Evolutionary conservation across 2,888 invertebrate species (phyloP).

Genomic region (Lochmaea capreae): DNA sequence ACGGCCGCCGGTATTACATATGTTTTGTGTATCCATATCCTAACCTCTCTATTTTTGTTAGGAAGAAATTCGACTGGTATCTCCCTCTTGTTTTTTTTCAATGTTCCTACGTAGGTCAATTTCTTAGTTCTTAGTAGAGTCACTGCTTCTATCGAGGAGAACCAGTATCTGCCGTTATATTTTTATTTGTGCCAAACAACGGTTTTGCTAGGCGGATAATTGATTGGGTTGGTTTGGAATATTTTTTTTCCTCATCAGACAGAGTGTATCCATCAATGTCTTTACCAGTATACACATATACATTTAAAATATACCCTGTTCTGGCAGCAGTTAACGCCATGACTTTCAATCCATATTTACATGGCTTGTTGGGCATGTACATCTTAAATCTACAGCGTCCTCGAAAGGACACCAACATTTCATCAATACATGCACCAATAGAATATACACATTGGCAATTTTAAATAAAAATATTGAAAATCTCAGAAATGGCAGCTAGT

Average conservation of each 20-base stretch:
- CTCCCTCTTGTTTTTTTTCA: slow-evolving; percentile 35
- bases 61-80: slow-evolving; percentile 39
- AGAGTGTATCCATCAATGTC: slow-evolving; percentile 52
- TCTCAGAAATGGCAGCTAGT: slow-evolving; percentile 32
- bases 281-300: slow-evolving; percentile 54
- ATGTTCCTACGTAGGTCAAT: slow-evolving; percentile 32
- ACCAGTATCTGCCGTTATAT: slow-evolving; percentile 37
- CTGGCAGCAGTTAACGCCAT: slow-evolving; percentile 52
- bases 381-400: slow-evolving; percentile 52
- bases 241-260: slow-evolving; percentile 31
- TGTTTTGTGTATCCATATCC: slow-evolving; percentile 26
- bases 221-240: slow-evolving; percentile 28
- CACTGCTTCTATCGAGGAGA: slow-evolving; percentile 29
- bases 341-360: slow-evolving; percentile 57
- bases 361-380: slow-evolving; percentile 57
- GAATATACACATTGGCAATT: slow-evolving; percentile 26
- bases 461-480: slow-evolving; percentile 36
- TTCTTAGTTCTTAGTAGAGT: slow-evolving; percentile 41
- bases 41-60: slow-evolving; percentile 23
- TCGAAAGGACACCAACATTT: slow-evolving; percentile 52
- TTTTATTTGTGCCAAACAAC: slow-evolving; percentile 19
- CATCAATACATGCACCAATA: slow-evolving; percentile 46
- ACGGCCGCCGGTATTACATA: no score
- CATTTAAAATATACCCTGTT: slow-evolving; percentile 49
- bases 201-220: slow-evolving; percentile 25